Evolutionary conservation across 53 echinoderm and acorn worm species (phyloP).

Genomic region (Holothuria leucospilota): DNA sequence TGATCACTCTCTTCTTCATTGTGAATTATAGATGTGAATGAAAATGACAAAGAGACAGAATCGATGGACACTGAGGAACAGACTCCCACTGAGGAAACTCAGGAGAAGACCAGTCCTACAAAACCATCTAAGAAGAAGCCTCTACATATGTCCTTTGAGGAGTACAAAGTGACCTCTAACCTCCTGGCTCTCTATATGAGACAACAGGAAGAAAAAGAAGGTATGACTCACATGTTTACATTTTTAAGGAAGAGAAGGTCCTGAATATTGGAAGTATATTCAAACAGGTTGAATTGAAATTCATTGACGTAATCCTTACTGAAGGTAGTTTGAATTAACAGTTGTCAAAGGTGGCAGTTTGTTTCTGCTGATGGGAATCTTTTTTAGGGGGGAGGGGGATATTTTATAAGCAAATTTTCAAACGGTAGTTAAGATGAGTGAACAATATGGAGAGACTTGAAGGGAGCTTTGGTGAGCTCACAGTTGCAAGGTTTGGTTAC

Average conservation of each 20-base stretch:
- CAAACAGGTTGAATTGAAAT: too few relatives aligned
- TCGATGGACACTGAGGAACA: constrained; percentile 85
- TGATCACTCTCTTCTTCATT: not conserved
- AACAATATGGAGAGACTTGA: too few relatives aligned
- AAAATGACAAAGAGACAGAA: constrained; percentile 66
- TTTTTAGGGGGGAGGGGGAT: too few relatives aligned
- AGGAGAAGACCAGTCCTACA: constrained; percentile 51
- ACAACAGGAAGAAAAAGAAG: constrained; percentile 93
- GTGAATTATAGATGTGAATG: constrained; percentile 58
- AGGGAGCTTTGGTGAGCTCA: too few relatives aligned
- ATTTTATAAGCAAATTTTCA: too few relatives aligned
- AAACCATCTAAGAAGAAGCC: constrained; percentile 68
- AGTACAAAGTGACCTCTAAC: constrained; percentile 89
- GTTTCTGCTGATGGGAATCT: not conserved
- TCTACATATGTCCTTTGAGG: constrained; percentile 88
- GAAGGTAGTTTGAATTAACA: too few relatives aligned
- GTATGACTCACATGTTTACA: constrained; percentile 28
- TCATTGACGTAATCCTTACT: too few relatives aligned
- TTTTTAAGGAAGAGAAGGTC: not conserved
- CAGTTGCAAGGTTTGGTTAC: too few relatives aligned
- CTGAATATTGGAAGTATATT: too few relatives aligned
- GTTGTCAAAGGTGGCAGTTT: not conserved
- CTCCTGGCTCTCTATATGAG: constrained; percentile 86
- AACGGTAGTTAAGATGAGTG: too few relatives aligned
- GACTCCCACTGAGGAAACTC: constrained; percentile 61